Base-by-base conservation (phyloP, 1,140 invertebrate genomes). In the Portunus trituberculatus region DNA sequence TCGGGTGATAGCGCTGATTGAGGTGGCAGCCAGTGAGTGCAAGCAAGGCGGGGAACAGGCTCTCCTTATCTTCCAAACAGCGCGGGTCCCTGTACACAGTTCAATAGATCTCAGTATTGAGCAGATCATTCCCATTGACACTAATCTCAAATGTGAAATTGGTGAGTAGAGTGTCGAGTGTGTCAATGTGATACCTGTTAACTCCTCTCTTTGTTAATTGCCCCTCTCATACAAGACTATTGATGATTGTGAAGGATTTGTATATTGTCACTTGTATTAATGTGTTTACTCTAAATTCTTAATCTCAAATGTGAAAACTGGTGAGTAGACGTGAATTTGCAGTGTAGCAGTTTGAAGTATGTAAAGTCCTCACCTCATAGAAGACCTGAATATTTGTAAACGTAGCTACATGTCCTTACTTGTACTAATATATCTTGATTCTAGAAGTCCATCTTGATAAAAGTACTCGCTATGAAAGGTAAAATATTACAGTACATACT, bases 101-200 rank as follows among this genome's bases (percentile, higher is more conserved):
- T 91, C 94, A 46, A 95, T 95, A 92, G 94, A 95, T 76, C 90
- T 95, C 29, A 95, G 94, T 86, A 95, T 95, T 76, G 94, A 95
- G 39, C 94, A 92, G 39, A 91, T 95, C 87, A 45, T 95, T 76
- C 94, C 94, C 16, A 92, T 95, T 28, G 94, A 95, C 94, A 95
- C 20, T 82, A 95, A 92, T 92, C 94, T 95, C 39, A 95, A 95
- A 31, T 95, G 94, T 95, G 94, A 95, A 88, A 92, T 95, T 95
- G 94, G 94, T 95, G 48, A 95, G 94, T 95, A 92, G 20, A 59
- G 3, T 91, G 16, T 39, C 0, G 3, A 52, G 29, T 14, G 28
- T 12, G 59, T 10, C 45, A 94, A 4, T 29, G 59, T 83, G 67
- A 14, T 92, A 76, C 3, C 7, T 52, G 45, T 88, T 16, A 29